These are phyloP conservation scores for Coleophora deauratella DNA, from an alignment of 2,888 invertebrate genomes.

Conservation along the genomic window DNA sequence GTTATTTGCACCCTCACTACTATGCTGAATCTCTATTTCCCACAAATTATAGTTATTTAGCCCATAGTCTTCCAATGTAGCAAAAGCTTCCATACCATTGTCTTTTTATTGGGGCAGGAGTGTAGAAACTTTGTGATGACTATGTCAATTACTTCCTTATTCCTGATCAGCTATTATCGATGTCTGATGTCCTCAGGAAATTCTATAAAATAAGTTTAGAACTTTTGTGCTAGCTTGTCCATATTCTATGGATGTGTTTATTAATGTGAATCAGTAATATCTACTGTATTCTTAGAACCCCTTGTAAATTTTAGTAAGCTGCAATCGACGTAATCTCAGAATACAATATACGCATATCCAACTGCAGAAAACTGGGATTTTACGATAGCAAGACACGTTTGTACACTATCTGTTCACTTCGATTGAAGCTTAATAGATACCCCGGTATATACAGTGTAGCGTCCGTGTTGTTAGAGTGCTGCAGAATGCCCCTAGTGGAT, in stretches of 20 bases:
- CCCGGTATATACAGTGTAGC: slow-evolving; percentile 53
- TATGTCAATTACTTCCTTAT: slow-evolving; percentile 72
- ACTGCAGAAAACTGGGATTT: neutral
- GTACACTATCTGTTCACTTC: slow-evolving; percentile 10
- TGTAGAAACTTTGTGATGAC: slow-evolving; percentile 70
- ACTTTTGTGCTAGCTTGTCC: slow-evolving; percentile 51
- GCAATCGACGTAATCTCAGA: slow-evolving; percentile 32
- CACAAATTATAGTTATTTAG: slow-evolving; percentile 36
- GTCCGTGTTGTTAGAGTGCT: slow-evolving; percentile 62
- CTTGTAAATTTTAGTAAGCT: slow-evolving; percentile 40
- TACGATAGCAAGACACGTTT: neutral
- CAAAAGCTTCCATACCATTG: slow-evolving; percentile 52
- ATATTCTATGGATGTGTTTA: slow-evolving; percentile 61
- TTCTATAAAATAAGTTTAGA: slow-evolving; percentile 46
- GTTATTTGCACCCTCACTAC: slow-evolving; percentile 45
- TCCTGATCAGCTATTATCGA: slow-evolving; percentile 41
- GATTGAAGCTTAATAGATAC: slow-evolving; percentile 20
- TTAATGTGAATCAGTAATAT: slow-evolving; percentile 63
- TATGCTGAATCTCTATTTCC: slow-evolving; percentile 36
- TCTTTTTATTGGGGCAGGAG: slow-evolving; percentile 55
- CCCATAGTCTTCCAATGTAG: slow-evolving; percentile 67
- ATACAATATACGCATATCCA: neutral
- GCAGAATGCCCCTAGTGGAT: slow-evolving; percentile 56
- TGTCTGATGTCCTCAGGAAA: slow-evolving; percentile 27
- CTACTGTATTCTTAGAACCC: slow-evolving; percentile 60